Evolutionary conservation across 2,797 vertebrate genomes (phyloP).

Genomic region (Phylloscopus collybita): DNA sequence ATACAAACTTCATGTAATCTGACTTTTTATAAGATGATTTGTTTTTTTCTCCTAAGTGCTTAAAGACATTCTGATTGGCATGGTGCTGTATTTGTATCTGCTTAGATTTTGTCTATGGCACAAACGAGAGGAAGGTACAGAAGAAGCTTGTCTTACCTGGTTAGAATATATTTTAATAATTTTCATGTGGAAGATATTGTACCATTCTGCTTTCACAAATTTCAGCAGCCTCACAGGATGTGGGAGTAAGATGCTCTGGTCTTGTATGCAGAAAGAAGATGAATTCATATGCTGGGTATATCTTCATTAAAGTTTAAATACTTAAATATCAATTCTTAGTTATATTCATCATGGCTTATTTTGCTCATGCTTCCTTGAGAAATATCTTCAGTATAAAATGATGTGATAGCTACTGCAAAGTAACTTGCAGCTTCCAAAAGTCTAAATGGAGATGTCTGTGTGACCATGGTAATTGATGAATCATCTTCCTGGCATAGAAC

Average conservation of each 20-base stretch:
- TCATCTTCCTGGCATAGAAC: slow-evolving; percentile 48
- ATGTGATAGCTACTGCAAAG: background rate
- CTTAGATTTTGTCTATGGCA: background rate
- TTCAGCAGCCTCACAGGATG: background rate
- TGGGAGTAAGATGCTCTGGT: background rate
- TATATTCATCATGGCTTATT: background rate
- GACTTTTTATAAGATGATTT: background rate
- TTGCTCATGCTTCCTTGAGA: background rate
- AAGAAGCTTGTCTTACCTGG: background rate
- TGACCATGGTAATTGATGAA: slow-evolving; percentile 16
- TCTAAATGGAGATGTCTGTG: background rate
- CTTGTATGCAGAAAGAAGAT: background rate
- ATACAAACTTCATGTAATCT: background rate
- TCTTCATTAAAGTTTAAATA: background rate
- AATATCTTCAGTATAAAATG: background rate
- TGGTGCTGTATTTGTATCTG: background rate
- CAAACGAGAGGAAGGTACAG: background rate
- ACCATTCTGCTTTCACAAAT: background rate
- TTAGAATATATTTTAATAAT: background rate
- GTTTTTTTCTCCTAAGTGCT: background rate
- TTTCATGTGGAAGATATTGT: background rate
- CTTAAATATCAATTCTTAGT: background rate
- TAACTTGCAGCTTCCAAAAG: background rate
- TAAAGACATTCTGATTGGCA: background rate
- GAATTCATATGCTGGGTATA: background rate